Evolutionary conservation across 2,888 invertebrate genomes (phyloP).

Genomic region (Suillia variegata): DNA sequence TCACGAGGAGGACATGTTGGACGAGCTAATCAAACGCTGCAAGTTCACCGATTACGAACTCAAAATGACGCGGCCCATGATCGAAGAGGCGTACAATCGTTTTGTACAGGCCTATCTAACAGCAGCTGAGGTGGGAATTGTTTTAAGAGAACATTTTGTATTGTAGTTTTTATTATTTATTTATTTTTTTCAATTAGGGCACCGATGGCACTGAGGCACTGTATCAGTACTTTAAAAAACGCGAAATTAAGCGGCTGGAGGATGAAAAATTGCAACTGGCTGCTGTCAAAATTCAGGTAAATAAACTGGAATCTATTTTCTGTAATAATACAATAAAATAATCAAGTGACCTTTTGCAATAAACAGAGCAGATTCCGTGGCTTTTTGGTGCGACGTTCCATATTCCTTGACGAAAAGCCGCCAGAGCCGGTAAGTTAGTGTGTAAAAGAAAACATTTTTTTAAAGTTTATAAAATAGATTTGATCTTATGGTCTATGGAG

Average conservation of each 20-base stretch:
- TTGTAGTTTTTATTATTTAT: neutral
- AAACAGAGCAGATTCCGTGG: no score
- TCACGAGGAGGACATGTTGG: constrained; percentile 48
- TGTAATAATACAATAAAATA: neutral
- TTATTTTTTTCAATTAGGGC: constrained; percentile 27
- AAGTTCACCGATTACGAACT: constrained; percentile 51
- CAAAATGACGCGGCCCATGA: constrained; percentile 44
- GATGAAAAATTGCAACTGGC: constrained; percentile 9
- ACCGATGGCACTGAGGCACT: constrained; percentile 49
- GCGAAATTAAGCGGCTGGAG: constrained; percentile 42
- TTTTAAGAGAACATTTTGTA: neutral
- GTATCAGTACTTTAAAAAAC: constrained; percentile 49
- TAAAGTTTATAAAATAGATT: no score
- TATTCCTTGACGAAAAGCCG: no score
- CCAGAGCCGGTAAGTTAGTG: no score
- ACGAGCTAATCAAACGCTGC: constrained; percentile 51
- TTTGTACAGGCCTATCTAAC: constrained; percentile 53
- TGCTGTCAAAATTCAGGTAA: neutral
- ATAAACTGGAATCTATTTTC: neutral
- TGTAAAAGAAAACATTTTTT: no score
- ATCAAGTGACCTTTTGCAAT: no score
- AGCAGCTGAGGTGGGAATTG: constrained; percentile 39
- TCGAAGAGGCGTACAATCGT: constrained; percentile 53
- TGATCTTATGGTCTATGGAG: no score
- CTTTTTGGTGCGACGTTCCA: no score